Evolutionary conservation across 2,888 invertebrate genomes (phyloP).

Genomic region (Drosophila paucipuncta): DNA sequence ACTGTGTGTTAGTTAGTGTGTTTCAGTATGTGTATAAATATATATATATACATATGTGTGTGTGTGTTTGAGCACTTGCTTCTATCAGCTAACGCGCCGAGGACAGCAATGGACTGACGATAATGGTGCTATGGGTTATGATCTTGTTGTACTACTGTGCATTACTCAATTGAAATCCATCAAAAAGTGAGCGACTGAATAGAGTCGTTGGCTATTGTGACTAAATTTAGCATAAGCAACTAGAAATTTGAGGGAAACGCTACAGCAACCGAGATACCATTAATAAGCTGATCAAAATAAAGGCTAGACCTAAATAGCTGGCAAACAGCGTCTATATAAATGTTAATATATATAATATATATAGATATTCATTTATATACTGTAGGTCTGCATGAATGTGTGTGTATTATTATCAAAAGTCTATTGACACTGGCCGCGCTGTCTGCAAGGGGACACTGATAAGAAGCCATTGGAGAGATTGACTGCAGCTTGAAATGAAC

Average conservation of each 20-base stretch:
- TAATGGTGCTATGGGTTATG: slow-evolving; percentile 31
- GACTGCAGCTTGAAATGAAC: slow-evolving; percentile 52
- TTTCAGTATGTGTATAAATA: not conserved
- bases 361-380: not conserved
- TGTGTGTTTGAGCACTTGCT: slow-evolving; percentile 1
- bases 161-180: slow-evolving; percentile 23
- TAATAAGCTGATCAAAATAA: slow-evolving; percentile 7
- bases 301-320: not conserved
- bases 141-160: slow-evolving; percentile 27
- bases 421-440: slow-evolving; percentile 73
- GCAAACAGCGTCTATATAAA: slow-evolving; percentile 10
- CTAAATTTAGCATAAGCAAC: slow-evolving; percentile 46
- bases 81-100: slow-evolving; percentile 26
- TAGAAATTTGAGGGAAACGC: slow-evolving; percentile 4
- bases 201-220: slow-evolving; percentile 23
- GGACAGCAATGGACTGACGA: slow-evolving; percentile 30
- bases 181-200: slow-evolving; percentile 5
- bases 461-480: slow-evolving; percentile 53
- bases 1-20: slow-evolving; percentile 2
- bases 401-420: slow-evolving; percentile 56
- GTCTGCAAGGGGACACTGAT: slow-evolving; percentile 70
- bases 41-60: not conserved
- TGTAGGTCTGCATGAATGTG: not conserved
- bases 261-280: slow-evolving; percentile 17
- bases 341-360: not conserved